phyloP scores from a whole-genome alignment of 2,797 vertebrate species.

The Prunella strophiata region DNA sequence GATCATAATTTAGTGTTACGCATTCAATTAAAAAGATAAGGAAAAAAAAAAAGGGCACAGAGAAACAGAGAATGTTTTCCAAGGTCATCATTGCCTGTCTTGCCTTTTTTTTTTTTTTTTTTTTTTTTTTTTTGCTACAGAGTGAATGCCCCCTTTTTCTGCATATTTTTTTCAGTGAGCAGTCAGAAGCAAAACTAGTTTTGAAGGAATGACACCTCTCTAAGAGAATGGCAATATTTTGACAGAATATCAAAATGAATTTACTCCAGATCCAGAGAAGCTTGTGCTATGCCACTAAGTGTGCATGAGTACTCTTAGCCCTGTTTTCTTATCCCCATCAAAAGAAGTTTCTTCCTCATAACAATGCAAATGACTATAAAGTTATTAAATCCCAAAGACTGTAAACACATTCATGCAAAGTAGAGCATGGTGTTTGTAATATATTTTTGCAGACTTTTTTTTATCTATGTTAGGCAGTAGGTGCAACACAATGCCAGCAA shows the following conservation, averaged over 20 bases:
- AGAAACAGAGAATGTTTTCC: not conserved
- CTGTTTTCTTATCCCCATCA: not conserved
- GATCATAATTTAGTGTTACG: not conserved
- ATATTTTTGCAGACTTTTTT: not conserved
- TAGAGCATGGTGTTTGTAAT: not conserved
- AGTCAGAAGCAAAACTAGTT: not conserved
- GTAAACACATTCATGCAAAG: not conserved
- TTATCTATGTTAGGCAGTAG: not conserved
- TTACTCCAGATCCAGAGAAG: not conserved
- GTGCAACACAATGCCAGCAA: not conserved
- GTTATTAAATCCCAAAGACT: not conserved
- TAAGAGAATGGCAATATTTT: not conserved
- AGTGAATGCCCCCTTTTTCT: not conserved
- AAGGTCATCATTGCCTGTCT: not conserved
- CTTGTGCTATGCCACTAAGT: not conserved
- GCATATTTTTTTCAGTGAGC: not conserved
- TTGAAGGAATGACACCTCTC: not conserved
- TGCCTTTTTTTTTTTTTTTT: not conserved
- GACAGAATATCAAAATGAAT: not conserved
- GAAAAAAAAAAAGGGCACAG: not conserved
- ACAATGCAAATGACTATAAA: not conserved
- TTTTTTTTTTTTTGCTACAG: not conserved
- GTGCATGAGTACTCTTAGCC: fast-evolving
- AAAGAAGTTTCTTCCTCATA: not conserved
- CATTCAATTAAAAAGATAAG: not conserved